phyloP scores from a whole-genome alignment of 2,113 vertebrate genomes.

The Corydoras sp. region DNA sequence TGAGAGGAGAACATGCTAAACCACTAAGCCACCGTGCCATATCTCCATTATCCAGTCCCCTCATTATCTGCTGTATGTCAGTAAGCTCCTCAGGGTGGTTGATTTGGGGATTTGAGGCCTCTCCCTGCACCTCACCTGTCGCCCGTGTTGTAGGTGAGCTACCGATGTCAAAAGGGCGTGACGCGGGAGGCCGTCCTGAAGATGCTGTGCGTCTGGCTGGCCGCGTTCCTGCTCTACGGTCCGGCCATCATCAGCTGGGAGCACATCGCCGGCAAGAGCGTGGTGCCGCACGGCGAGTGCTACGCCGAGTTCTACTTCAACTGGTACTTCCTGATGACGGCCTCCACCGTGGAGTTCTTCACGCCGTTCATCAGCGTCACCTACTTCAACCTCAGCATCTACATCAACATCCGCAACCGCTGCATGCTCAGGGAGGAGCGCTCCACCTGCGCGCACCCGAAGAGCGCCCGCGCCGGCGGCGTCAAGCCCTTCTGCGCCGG shows the following conservation, averaged over 20 bases:
- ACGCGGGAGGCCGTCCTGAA: constrained; percentile 59
- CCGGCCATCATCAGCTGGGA: constrained; percentile 72
- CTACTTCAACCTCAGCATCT: constrained; percentile 71
- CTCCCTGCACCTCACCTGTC: not conserved
- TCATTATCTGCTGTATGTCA: too few relatives aligned
- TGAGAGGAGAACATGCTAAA: too few relatives aligned
- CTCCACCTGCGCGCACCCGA: constrained; percentile 25
- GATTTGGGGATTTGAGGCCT: too few relatives aligned
- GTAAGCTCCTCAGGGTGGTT: too few relatives aligned
- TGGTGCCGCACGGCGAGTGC: constrained; percentile 61
- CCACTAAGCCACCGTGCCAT: too few relatives aligned
- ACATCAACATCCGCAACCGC: constrained; percentile 67
- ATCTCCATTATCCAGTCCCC: too few relatives aligned
- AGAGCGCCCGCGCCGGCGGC: constrained; percentile 50
- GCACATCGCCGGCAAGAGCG: constrained; percentile 58
- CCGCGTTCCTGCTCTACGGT: constrained; percentile 67
- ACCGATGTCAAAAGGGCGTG: constrained; percentile 67
- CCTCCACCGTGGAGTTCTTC: constrained; percentile 70
- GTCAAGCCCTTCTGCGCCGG: constrained; percentile 50
- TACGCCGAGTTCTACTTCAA: constrained; percentile 73
- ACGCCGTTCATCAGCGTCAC: constrained; percentile 68
- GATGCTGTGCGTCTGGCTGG: constrained; percentile 65
- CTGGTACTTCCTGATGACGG: constrained; percentile 71
- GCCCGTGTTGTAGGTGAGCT: constrained; percentile 56
- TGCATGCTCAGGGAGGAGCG: constrained; percentile 51